Evolutionary conservation across 2,797 vertebrate species (phyloP).

Genomic region (Podargus strigoides): DNA sequence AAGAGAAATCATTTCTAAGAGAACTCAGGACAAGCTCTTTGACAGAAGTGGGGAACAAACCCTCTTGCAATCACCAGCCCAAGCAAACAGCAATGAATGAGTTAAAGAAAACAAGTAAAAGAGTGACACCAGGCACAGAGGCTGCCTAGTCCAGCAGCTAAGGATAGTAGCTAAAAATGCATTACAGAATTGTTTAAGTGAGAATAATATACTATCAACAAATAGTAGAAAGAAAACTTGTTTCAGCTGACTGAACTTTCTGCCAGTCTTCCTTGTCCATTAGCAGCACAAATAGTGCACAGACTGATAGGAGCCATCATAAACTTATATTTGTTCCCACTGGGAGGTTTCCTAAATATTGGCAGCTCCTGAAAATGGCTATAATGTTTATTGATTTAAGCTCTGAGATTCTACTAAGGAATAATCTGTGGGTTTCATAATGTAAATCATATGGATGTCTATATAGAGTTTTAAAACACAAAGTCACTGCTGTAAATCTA

Average conservation of each 20-base stretch:
- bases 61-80: neutral
- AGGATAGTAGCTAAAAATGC: neutral
- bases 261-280: neutral
- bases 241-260: neutral
- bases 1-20: neutral
- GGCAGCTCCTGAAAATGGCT: slow-evolving; percentile 43
- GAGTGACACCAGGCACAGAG: neutral
- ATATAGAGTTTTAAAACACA: neutral
- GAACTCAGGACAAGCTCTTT: neutral
- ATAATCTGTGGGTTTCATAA: slow-evolving; percentile 28
- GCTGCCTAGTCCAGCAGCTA: neutral
- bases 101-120: neutral
- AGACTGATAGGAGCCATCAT: slow-evolving; percentile 31
- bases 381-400: slow-evolving; percentile 72
- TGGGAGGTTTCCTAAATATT: slow-evolving; percentile 36
- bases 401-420: slow-evolving; percentile 36
- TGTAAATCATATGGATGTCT: slow-evolving; percentile 4
- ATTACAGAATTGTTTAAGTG: neutral
- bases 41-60: neutral
- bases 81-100: neutral
- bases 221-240: neutral
- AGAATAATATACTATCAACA: neutral
- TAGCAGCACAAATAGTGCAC: neutral
- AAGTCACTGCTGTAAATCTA: neutral
- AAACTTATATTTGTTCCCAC: slow-evolving; percentile 2